Evolutionary conservation across 2,797 vertebrate genomes (phyloP), one percentile per base, ranked within the genome.

Genomic region (Platyrinchus mystaceus): DNA sequence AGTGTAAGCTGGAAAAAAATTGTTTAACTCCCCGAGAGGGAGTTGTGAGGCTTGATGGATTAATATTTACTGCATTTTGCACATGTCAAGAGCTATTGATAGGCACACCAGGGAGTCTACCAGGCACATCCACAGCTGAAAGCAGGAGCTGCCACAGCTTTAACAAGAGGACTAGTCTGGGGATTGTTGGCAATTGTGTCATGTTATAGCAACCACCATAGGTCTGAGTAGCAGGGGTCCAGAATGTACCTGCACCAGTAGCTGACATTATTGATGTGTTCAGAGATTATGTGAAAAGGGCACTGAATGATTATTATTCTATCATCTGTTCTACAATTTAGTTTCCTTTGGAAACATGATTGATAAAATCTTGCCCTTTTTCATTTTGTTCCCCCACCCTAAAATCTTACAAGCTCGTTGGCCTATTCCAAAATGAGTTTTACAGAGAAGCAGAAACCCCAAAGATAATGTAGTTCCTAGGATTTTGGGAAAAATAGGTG

Each of bases 21-120:
- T 34, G 55, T 70, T 49, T 70, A 28, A 7, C 41, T 91, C 49
- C 41, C 37, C 0, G 0, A 44, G 87, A 77, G 27, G 47, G 49
- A 62, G 20, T 18, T 56, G 59, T 74, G 87, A 91, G 74, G 8
- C 55, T 84, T 91, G 87, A 87, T 91, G 91, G 87, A 90, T 95
- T 89, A 86, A 79, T 90, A 87, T 82, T 90, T 88, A 78, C 83
- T 92, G 67, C 53, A 28, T 92, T 88, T 88, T 88, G 63, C 43
- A 94, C 21, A 2, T 74, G 77, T 94, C 83, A 77, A 50, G 85
- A 79, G 76, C 79, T 88, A 76, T 19, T 30, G 85, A 84, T 84
- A 60, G 81, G 41, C 56, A 87, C 84, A 74, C 56, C 44, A 43
- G 84, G 92, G 88, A 67, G 23, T 2, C 70, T 19, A n/a, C 37